Evolutionary conservation across 2,113 vertebrate species (phyloP).

Genomic region (Canis aureus): DNA sequence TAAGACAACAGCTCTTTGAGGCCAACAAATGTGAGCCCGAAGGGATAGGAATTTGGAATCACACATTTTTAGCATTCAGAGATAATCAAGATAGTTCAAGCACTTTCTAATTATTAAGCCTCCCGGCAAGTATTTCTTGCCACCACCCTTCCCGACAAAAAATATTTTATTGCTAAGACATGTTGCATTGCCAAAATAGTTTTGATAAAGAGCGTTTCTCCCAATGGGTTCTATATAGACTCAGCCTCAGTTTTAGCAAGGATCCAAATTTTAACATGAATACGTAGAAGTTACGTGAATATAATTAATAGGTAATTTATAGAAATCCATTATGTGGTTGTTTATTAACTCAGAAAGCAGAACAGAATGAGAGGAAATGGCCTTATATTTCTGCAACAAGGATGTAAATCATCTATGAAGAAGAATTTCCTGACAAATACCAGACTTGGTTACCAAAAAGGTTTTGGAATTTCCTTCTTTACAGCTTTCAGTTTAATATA

Average conservation of each 20-base stretch:
- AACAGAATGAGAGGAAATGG: constrained; percentile 73
- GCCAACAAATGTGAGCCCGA: constrained; percentile 24
- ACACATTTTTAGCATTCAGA: constrained; percentile 80
- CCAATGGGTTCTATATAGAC: neutral
- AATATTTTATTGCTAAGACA: constrained; percentile 59
- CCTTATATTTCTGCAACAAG: constrained; percentile 61
- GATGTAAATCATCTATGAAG: constrained; percentile 71
- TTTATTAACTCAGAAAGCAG: constrained; percentile 73
- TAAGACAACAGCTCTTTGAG: constrained; percentile 59
- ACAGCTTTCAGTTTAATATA: constrained; percentile 62
- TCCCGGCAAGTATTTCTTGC: constrained; percentile 34
- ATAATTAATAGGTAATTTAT: constrained; percentile 66
- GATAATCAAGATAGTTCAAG: constrained; percentile 77
- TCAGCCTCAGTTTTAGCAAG: neutral
- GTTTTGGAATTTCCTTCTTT: constrained; percentile 77
- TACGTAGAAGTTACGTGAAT: constrained; percentile 26
- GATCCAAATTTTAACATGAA: constrained; percentile 9
- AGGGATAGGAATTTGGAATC: constrained; percentile 71
- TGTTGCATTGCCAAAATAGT: constrained; percentile 46
- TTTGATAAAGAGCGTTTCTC: constrained; percentile 55
- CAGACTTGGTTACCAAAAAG: constrained; percentile 56
- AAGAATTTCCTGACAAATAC: constrained; percentile 75
- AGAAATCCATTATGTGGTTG: constrained; percentile 64
- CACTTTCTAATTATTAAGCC: constrained; percentile 55
- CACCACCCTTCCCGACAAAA: constrained; percentile 52